phyloP scores from a whole-genome alignment of 2,888 invertebrate genomes.

The Halictus ligatus region DNA sequence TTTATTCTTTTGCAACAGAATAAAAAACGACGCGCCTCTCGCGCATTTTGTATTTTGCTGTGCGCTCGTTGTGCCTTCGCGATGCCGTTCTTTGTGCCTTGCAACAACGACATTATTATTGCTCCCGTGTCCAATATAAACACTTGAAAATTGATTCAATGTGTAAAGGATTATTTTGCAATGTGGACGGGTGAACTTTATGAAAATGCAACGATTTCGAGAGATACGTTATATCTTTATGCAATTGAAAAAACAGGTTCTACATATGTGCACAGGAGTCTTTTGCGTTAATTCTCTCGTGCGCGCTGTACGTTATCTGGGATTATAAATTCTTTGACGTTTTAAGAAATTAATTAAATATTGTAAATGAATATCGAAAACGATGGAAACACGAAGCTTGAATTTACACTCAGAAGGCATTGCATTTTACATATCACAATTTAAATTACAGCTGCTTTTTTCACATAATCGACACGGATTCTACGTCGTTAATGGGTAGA shows the following conservation, averaged over 20 bases:
- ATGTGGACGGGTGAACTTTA: background rate
- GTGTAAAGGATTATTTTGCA: background rate
- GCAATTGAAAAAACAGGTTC: background rate
- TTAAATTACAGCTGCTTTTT: conserved; percentile 39
- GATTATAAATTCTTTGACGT: background rate
- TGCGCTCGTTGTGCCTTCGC: background rate
- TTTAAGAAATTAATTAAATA: background rate
- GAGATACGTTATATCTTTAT: background rate
- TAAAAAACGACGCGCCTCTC: background rate
- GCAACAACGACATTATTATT: background rate
- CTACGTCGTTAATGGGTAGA: conserved; percentile 40
- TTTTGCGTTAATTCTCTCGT: background rate
- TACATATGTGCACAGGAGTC: background rate
- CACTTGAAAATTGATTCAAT: background rate
- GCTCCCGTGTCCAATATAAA: background rate
- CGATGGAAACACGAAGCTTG: background rate
- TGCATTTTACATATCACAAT: conserved; percentile 9
- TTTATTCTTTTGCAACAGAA: background rate
- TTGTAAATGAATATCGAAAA: background rate
- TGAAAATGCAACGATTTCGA: background rate
- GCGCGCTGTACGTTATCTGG: background rate
- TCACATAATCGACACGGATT: conserved; percentile 33
- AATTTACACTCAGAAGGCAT: background rate
- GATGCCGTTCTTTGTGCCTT: background rate
- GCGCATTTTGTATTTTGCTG: background rate